phyloP scores from a whole-genome alignment of 2,888 invertebrate species.

The Augiades crinisus region DNA sequence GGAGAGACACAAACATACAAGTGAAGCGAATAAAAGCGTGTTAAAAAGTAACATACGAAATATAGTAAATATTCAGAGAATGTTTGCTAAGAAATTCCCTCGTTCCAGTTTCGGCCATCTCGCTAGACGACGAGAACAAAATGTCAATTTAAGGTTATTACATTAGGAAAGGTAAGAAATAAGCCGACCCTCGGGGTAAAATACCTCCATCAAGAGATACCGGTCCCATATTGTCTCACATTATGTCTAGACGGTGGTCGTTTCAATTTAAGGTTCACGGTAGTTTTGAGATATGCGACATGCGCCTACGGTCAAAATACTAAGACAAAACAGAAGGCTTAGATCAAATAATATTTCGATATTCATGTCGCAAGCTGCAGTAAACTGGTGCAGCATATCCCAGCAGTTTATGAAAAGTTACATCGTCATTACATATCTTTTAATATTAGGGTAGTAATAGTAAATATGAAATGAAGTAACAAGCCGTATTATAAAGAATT shows the following conservation, averaged over 20 bases:
- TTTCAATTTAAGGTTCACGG: constrained; percentile 29
- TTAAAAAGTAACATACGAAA: too few species aligned
- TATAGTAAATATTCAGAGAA: too few species aligned
- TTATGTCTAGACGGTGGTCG: constrained; percentile 40
- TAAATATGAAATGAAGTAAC: too few species aligned
- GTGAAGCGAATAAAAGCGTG: too few species aligned
- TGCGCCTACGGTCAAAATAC: background rate
- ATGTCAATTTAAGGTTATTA: constrained; percentile 43
- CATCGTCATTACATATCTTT: too few species aligned
- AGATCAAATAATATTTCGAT: too few species aligned
- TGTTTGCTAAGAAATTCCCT: constrained; percentile 12
- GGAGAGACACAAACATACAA: too few species aligned
- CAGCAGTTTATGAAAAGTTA: too few species aligned
- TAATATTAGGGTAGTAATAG: too few species aligned
- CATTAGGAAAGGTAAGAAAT: constrained; percentile 39
- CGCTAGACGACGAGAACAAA: constrained; percentile 39
- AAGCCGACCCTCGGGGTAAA: constrained; percentile 36
- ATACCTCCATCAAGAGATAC: constrained; percentile 40
- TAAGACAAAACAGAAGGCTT: too few species aligned
- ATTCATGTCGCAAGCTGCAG: too few species aligned
- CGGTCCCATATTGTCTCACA: constrained; percentile 40
- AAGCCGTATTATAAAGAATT: too few species aligned
- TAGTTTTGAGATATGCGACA: background rate
- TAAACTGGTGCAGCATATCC: background rate
- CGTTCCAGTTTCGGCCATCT: constrained; percentile 22